These are phyloP conservation scores for Leptopilina boulardi DNA, from an alignment of 1,140 invertebrate species.

Conservation along the genomic window DNA sequence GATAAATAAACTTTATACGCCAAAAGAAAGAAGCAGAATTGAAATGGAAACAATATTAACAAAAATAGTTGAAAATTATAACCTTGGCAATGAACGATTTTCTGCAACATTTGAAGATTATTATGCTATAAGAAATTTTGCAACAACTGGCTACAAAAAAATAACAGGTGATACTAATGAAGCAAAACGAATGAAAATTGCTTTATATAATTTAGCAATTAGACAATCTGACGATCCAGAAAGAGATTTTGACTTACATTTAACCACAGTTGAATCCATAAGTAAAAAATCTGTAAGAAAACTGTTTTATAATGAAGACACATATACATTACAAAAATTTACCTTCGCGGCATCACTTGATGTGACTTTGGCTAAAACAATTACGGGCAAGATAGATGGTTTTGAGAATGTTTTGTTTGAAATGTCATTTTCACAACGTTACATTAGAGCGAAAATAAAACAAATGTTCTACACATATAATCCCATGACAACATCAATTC, in stretches of 20 bases:
- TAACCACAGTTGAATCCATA: background rate
- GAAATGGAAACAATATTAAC: too few species aligned
- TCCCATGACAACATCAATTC: background rate
- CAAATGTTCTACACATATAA: background rate
- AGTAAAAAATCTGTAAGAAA: background rate
- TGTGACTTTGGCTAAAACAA: too few species aligned
- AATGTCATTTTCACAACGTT: background rate
- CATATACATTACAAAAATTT: too few species aligned
- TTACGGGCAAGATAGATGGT: too few species aligned
- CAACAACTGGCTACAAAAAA: background rate
- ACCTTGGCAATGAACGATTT: too few species aligned
- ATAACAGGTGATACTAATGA: background rate
- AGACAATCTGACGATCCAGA: background rate
- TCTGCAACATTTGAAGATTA: background rate
- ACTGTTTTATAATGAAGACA: background rate
- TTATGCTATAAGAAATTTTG: background rate
- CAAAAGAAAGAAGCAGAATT: too few species aligned
- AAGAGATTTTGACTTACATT: background rate
- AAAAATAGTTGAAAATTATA: too few species aligned
- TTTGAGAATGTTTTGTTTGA: background rate
- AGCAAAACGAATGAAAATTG: background rate
- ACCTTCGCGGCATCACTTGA: too few species aligned
- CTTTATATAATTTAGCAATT: background rate
- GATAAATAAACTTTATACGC: too few species aligned
- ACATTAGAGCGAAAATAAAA: background rate